Base-by-base conservation (phyloP, 2,113 vertebrate genomes). In the Dipodomys stephensi region DNA sequence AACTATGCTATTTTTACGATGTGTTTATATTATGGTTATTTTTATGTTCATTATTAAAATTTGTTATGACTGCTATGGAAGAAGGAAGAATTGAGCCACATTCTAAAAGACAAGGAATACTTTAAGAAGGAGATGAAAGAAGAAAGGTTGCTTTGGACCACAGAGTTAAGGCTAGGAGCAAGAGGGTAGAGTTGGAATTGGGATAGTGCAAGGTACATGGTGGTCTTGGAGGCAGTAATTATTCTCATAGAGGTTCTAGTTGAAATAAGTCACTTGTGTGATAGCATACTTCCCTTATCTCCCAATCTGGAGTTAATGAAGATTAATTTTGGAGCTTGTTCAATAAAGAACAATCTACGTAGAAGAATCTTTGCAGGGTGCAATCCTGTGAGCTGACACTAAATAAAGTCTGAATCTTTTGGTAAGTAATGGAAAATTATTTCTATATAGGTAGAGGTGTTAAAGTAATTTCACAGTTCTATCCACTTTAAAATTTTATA, bases 181-280 rank as follows among this genome's bases (percentile, higher is more conserved):
- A 49, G 13, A 16, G 11, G 2, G 4, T 46, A 19, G 11, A 64
- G 6, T 16, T 39, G n/a, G 53, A 57, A 16, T 57, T 57, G 53
- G 6, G 35, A 19, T 9, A 30, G 22, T 57, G 0, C 22, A 20
- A 35, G 19, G n/a, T 5, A 4, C 13, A 1, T 6, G 4, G n/a
- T 60, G 13, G 5, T 1, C 53, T 20, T 32, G 6, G 18, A 73
- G 88, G 32, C 7, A 87, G 64, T 10, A 81, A 18, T 30, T 90
- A 39, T 20, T 68, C 25, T 39, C 25, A 76, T 13, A 74, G 44
- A 30, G 0, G 25, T 69, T 39, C 15, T 23, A 27, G 11, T 16
- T 92, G 78, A 44, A 77, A 2, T 62, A 39, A 77, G 20, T 25
- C 23, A 53, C 25, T 44, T 77, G 25, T 76, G 4, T 32, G 8